phyloP scores from a whole-genome alignment of 2,797 vertebrate species.

The Schizothorax lantsangensis region DNA sequence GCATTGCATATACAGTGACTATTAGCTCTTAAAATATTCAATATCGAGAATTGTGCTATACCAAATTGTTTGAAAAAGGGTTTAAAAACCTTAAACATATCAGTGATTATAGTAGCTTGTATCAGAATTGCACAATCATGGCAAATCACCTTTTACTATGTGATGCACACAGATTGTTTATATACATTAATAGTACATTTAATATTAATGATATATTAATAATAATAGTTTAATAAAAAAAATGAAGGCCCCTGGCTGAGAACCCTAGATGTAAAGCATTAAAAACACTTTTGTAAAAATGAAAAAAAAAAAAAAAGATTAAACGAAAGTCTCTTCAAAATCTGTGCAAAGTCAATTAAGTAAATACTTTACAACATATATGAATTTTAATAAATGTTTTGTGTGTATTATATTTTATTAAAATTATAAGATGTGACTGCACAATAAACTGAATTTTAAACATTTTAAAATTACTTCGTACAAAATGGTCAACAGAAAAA shows the following conservation, averaged over 20 bases:
- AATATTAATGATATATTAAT: not conserved
- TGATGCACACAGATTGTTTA: not conserved
- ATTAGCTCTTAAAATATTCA: not conserved
- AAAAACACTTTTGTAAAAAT: not conserved
- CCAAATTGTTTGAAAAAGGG: not conserved
- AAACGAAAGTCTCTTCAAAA: not conserved
- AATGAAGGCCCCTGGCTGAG: not conserved
- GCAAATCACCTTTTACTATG: not conserved
- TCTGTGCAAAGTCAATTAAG: not conserved
- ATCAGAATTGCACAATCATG: not conserved
- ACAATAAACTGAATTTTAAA: slow-evolving; percentile 15
- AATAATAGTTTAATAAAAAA: not conserved
- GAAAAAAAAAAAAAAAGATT: too few relatives aligned
- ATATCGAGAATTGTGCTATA: not conserved
- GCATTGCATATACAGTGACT: not conserved
- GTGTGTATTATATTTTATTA: slow-evolving; percentile 19
- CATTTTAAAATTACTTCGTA: not conserved
- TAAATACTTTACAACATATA: not conserved
- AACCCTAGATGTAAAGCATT: not conserved
- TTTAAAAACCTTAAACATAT: not conserved
- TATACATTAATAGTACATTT: not conserved
- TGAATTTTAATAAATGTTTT: not conserved
- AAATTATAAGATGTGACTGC: not conserved
- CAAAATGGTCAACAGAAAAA: slow-evolving; percentile 21
- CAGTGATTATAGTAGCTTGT: not conserved